Base-by-base conservation (phyloP, 2,113 vertebrate genomes). In the Pangasianodon gigas region DNA sequence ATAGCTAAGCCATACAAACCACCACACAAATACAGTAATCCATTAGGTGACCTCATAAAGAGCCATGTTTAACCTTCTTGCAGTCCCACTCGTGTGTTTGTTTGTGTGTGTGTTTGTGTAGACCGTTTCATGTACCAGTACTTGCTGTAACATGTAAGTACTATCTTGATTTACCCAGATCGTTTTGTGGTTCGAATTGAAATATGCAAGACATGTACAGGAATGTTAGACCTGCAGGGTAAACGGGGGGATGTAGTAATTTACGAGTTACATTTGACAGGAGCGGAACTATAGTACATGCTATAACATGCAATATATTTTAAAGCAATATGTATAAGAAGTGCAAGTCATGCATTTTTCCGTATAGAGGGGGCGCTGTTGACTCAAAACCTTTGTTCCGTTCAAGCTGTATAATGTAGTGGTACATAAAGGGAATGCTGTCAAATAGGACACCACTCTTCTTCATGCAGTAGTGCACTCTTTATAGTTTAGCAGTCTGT, bases 251-350 rank as follows among this genome's bases (percentile, higher is more conserved):
- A 84, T 29, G 10, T 44, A 84, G 37, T 84, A 1, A 62, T 29
- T 84, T 62, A 84, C 56, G 56, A 84, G 54, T 84, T 44, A 58
- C 37, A 6, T 44, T 2, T 13, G 37, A 86, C 52, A 62, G 62
- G 62, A 85, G 52, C 85, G 69, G 87, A 86, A 65, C 52, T 54
- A 13, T 56, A 56, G 87, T 81, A 90, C 87, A 71, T 87, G 87
- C 44, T 89, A 26, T 85, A 84, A 90, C 88, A 87, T 91, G 86
- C 89, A 87, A 92, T 90, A 90, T 87, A 89, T 89, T 54, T 81
- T 82, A 86, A 92, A 92, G 92, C 92, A 92, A 92, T 92, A 92
- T 86, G 88, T 88, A 90, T 41, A 14, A 51, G 29, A 65, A 56
- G 67, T 86, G 84, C 80, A 81, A 82, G 77, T 89, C 79, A 21